A percentile compares a stretch with the other conserved stretches of the same genome.
Conservation (phyloP, 2,113 vertebrate species). For the Mobula birostris region DNA sequence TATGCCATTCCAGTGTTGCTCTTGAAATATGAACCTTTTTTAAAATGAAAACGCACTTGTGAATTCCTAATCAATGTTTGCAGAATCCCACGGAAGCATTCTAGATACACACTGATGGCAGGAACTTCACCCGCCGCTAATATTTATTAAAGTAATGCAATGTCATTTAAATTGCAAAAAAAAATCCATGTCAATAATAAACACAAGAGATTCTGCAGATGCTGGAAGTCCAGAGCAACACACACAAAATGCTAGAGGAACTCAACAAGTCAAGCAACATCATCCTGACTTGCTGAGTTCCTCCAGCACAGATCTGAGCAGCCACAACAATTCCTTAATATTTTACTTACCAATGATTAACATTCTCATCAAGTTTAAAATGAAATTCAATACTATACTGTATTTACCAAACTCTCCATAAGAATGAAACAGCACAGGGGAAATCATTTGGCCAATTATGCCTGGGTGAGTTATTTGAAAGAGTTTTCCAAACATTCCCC, state of each 20-base stretch:
- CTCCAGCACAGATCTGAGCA: too few relatives aligned
- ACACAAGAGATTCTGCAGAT: too few relatives aligned
- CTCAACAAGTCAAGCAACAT: too few relatives aligned
- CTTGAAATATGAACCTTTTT: background rate
- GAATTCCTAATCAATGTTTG: background rate
- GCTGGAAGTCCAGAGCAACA: too few relatives aligned
- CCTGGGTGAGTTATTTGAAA: background rate
- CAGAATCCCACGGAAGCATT: background rate
- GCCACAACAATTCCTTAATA: background rate
- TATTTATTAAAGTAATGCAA: background rate
- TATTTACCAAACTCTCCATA: background rate
- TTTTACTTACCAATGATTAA: background rate
- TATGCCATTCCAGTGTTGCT: background rate
- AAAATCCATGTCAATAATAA: background rate
- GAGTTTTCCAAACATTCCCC: background rate
- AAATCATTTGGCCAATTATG: background rate
- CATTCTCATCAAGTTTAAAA: background rate
- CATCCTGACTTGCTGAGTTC: too few relatives aligned
- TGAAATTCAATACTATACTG: background rate
- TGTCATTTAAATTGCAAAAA: too few relatives aligned
- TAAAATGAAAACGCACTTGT: background rate
- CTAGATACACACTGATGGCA: background rate
- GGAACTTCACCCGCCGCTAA: background rate
- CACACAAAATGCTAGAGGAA: too few relatives aligned
- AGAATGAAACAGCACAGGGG: too few relatives aligned